Evolutionary conservation across 2,888 invertebrate species (phyloP), one percentile per base, ranked within the genome.

Genomic region (Lochmaea crataegi): DNA sequence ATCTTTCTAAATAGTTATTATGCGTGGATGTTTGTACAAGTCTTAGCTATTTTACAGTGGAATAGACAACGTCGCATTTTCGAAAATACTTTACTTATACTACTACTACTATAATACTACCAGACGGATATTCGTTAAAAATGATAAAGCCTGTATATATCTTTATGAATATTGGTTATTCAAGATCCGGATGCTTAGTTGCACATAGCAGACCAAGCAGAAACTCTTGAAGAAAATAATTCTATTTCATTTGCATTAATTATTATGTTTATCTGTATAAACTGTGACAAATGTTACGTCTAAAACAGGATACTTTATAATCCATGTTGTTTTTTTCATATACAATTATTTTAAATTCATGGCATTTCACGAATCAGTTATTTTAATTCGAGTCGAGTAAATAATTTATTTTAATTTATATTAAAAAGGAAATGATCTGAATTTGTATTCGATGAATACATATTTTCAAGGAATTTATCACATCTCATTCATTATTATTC

Each of bases 191-290:
- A 61, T 61, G 18, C 51, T 32, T 51, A 51, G 61, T 68, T 68
- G 63, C 53, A 68, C 53, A 45, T 38, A 63, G 61, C 68, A 68
- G 63, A 61, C 68, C 68, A 68, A 51, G 68, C 68, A 68, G 68
- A 68, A n/a, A n/a, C n/a, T n/a, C n/a, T n/a, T n/a, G n/a, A n/a
- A 56, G 66, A 56, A 66, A 42, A 57, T 57, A 66, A 66, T 41
- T 57, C 60, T 66, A 38, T 16, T 57, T 57, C 14, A 66, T 66
- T 66, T 66, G 57, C 53, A 57, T 66, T 45, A 66, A 57, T 66
- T 66, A 57, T 57, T 57, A 56, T 56, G 56, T 56, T 66, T 66
- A 66, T 66, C 32, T 41, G 66, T n/a, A 38, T 57, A 57, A 66
- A 56, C 4, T 41, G 66, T 12, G 66, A 57, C 45, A 57, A 41